Evolutionary conservation across 2,888 invertebrate genomes (phyloP).

Genomic region (Ophioninae sp.): DNA sequence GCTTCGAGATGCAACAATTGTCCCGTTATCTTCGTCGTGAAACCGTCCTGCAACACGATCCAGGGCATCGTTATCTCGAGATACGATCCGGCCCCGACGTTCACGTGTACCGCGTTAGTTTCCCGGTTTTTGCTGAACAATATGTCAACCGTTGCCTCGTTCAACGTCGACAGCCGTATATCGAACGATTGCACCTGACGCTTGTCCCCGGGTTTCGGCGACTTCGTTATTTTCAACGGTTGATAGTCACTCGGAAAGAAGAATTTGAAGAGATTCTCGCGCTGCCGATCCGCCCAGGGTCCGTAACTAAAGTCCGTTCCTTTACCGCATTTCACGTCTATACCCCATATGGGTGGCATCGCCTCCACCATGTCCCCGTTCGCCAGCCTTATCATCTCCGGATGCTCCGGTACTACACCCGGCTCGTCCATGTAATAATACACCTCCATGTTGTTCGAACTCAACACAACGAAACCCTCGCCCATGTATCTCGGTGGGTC

Average conservation of each 20-base stretch:
- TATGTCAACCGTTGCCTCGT: conserved; percentile 97
- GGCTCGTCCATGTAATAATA: conserved; percentile 99
- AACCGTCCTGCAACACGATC: conserved; percentile 94
- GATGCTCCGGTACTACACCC: conserved; percentile 95
- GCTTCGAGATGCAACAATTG: conserved; percentile 97
- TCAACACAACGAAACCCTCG: conserved; percentile 98
- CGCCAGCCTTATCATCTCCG: conserved; percentile 92
- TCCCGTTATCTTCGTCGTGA: conserved; percentile 94
- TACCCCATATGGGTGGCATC: conserved; percentile 96
- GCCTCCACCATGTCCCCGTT: conserved; percentile 97
- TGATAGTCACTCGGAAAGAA: conserved; percentile 96
- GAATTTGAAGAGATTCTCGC: conserved; percentile 96
- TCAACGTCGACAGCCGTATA: conserved; percentile 93
- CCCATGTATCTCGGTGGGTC: conserved; percentile 99
- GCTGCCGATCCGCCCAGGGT: conserved; percentile 99
- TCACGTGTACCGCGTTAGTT: conserved; percentile 98
- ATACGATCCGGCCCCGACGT: conserved; percentile 97
- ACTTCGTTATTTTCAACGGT: conserved; percentile 89
- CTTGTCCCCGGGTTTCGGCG: conserved; percentile 93
- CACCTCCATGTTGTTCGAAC: conserved; percentile 95
- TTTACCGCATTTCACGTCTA: conserved; percentile 97
- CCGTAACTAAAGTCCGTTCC: conserved; percentile 98
- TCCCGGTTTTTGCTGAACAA: conserved; percentile 97
- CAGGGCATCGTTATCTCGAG: conserved; percentile 98
- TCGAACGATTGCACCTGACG: conserved; percentile 96